Conservation (phyloP, 2,888 invertebrate species). For the Plagiodera versicolora region DNA sequence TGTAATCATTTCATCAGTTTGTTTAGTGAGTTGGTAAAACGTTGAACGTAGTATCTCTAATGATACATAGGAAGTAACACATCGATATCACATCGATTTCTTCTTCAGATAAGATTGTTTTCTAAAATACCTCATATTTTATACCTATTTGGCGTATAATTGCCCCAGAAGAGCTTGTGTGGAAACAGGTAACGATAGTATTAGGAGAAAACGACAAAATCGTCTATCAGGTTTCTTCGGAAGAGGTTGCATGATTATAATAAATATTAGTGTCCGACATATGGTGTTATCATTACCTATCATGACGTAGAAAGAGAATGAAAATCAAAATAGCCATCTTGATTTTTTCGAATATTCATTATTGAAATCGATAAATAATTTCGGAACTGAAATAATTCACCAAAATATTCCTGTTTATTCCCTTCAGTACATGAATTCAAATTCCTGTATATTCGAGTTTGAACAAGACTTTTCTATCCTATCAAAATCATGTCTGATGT, state of each 20-base stretch:
- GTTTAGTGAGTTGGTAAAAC: no score
- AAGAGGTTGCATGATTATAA: neutral
- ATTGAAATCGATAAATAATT: no score
- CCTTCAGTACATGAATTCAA: no score
- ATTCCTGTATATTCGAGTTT: no score
- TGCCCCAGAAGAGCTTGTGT: neutral
- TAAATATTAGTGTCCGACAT: neutral
- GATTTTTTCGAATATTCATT: no score
- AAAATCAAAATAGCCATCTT: no score
- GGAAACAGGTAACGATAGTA: neutral
- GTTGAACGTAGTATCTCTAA: neutral
- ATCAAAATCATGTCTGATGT: no score
- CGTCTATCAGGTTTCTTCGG: neutral
- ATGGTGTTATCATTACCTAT: neutral
- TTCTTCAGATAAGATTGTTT: conserved; percentile 12
- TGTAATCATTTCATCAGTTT: no score
- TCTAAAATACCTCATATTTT: conserved; percentile 11
- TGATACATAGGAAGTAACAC: conserved; percentile 5
- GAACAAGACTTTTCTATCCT: no score
- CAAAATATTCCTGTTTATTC: no score
- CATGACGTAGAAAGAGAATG: neutral
- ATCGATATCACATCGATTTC: conserved; percentile 13
- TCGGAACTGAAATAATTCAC: no score
- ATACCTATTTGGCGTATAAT: conserved; percentile 10
- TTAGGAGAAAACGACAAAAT: conserved; percentile 2